A percentile compares a stretch with the other conserved stretches of the same genome.
Evolutionary conservation across 2,113 vertebrate species (phyloP).

Genomic region (Xiphorhynchus elegans): DNA sequence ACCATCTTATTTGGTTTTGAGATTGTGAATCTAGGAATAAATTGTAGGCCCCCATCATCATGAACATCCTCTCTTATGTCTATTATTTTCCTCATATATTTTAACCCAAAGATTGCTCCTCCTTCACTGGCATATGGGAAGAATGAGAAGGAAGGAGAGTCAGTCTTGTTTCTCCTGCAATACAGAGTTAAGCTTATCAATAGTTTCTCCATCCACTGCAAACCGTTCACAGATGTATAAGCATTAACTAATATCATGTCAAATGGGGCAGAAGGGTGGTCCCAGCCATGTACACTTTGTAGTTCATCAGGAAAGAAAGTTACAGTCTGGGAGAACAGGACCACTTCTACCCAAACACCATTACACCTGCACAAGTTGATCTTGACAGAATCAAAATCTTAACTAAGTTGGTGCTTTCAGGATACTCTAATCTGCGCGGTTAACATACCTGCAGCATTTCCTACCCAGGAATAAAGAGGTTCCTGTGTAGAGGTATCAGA

Average conservation of each 20-base stretch:
- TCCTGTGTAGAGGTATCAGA: background rate
- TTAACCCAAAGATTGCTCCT: background rate
- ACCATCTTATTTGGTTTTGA: background rate
- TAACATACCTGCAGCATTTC: background rate
- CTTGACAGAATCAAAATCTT: background rate
- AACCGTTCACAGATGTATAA: background rate
- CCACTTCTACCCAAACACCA: background rate
- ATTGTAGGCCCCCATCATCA: background rate
- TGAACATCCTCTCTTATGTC: background rate
- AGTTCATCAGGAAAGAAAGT: background rate
- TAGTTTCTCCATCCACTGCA: background rate
- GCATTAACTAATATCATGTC: background rate
- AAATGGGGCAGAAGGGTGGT: background rate
- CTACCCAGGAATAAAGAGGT: background rate
- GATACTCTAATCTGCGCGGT: background rate
- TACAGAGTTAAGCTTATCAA: background rate
- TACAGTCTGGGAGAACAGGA: background rate
- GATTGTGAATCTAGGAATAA: background rate
- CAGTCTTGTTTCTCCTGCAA: background rate
- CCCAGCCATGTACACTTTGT: background rate
- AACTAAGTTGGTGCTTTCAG: background rate
- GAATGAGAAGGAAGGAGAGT: background rate
- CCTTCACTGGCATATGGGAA: background rate
- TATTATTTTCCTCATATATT: background rate
- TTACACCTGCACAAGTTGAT: background rate